Percentiles rank a stretch among this genome's conserved stretches.
phyloP scores from a whole-genome alignment of 2,888 invertebrate species.

The Patella pellucida region DNA sequence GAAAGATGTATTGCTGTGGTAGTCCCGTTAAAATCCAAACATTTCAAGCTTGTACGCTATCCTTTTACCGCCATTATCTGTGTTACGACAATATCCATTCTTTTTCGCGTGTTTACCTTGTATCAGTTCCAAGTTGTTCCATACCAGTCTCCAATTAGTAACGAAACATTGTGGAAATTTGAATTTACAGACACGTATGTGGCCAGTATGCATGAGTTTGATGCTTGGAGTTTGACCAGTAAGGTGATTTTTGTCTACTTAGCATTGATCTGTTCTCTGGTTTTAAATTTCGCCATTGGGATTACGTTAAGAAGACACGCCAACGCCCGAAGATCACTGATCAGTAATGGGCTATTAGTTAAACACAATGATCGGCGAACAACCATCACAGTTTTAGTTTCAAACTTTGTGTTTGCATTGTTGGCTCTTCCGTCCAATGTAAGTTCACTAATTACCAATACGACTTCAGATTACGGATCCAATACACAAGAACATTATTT shows the following conservation, averaged over 20 bases:
- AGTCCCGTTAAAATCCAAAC: constrained; percentile 4
- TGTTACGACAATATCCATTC: background rate
- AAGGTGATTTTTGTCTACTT: background rate
- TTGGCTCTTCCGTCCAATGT: background rate
- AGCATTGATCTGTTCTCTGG: background rate
- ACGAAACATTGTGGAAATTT: background rate
- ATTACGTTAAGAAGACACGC: background rate
- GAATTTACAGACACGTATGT: background rate
- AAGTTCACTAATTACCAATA: background rate
- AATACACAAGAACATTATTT: background rate
- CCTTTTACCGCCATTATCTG: background rate
- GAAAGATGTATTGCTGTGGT: background rate
- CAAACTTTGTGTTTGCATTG: background rate
- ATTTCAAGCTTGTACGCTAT: background rate
- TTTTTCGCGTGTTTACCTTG: background rate
- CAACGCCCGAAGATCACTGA: background rate
- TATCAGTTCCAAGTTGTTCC: background rate
- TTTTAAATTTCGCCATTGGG: background rate
- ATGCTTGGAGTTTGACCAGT: background rate
- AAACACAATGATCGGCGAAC: background rate
- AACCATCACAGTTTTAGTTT: background rate
- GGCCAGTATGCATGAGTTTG: background rate
- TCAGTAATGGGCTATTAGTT: background rate
- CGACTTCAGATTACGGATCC: background rate
- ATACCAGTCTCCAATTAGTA: background rate